These are phyloP conservation scores for Glaucopsyche alexis DNA, from an alignment of 2,888 invertebrate genomes.

Conservation along the genomic window DNA sequence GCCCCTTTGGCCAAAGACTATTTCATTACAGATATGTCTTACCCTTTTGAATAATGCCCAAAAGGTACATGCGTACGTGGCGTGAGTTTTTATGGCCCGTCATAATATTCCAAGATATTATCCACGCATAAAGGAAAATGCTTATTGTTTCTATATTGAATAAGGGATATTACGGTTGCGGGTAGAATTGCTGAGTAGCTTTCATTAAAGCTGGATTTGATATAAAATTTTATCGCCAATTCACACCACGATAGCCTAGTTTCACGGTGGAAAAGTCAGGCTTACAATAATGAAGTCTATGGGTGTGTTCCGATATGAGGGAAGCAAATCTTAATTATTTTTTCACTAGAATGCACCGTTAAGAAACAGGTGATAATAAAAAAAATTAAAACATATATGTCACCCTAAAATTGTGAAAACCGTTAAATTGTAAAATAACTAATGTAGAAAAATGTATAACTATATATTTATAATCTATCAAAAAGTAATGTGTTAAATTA, in stretches of 20 bases:
- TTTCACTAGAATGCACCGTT: too few species aligned
- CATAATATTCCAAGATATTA: conserved; percentile 13
- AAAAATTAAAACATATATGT: too few species aligned
- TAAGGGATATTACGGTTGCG: not conserved
- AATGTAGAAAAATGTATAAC: too few species aligned
- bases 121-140: not conserved
- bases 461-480: too few species aligned
- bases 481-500: too few species aligned
- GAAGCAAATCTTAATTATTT: too few species aligned
- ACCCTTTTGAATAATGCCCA: not conserved
- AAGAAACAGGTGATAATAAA: too few species aligned
- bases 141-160: conserved; percentile 26
- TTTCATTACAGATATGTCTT: not conserved
- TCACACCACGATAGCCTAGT: not conserved
- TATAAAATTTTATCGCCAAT: not conserved
- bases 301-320: too few species aligned
- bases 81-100: not conserved
- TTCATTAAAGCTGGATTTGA: conserved; percentile 10
- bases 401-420: too few species aligned
- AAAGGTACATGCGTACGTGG: conserved; percentile 4
- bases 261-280: not conserved
- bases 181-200: not conserved
- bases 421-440: too few species aligned
- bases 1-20: not conserved
- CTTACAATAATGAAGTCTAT: too few species aligned